Evolutionary conservation across 2,888 invertebrate species (phyloP), one percentile per base, ranked within the genome.

Genomic region (Drosophila birchii): DNA sequence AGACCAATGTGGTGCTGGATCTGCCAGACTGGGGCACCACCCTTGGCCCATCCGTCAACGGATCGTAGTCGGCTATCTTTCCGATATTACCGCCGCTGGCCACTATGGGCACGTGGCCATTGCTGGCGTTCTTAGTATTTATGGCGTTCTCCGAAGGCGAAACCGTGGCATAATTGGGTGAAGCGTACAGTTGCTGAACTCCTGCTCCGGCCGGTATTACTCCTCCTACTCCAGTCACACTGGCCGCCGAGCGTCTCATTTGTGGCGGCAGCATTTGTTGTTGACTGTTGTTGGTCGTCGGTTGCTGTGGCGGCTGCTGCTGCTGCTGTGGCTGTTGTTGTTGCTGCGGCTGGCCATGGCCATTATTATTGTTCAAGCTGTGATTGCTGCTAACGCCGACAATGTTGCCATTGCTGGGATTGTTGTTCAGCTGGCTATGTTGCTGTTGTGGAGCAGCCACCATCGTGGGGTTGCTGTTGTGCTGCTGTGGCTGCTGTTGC

Each of bases 1-100:
- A 97, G 88, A 97, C 97, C 78, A 97, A 94, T 23, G 97, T 97
- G 58, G 97, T 96, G 5, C 96, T 96, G 85, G 96, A 95, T 84
- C 96, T 94, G 72, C 95, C 95, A 6, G 96, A 95, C 90, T 96
- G 96, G 1, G 96, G 95, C 72, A 95, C 94, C 55, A 94, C 94
- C 75, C 96, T 94, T 18, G 95, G 95, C 54, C 95, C 95, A 88
- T 96, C 96, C 80, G 94, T 95, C 77, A 95, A 93, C 5, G 96
- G 96, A 91, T 97, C 96, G 88, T 96, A 96, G 89, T 97, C 96
- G 78, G 96, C 96, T 80, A 96, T 96, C 93, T 96, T 94, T 77
- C 96, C 95, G 90, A 96, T 94, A 91, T 94, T 94, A 61, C 71
- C 45, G 29, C 54, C 44, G 38, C 44, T 44, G 36, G 56, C 47